A percentile compares a stretch with the other conserved stretches of the same genome.
Evolutionary conservation across 2,888 invertebrate species (phyloP).

Genomic region (Neoascia interrupta): DNA sequence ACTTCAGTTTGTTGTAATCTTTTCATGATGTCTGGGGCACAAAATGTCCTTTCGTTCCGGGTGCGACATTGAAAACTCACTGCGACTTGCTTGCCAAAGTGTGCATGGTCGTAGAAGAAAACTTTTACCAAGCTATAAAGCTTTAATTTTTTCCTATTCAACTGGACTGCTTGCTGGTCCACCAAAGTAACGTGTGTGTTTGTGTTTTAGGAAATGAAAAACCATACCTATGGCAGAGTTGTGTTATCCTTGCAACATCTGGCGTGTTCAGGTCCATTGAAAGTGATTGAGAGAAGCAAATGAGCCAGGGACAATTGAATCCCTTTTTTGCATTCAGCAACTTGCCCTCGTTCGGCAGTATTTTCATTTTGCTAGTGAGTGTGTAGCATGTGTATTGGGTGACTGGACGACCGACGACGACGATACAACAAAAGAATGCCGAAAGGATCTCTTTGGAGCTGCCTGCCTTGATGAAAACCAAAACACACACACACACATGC

Average conservation of each 20-base stretch:
- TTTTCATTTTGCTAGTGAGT: conserved; percentile 16
- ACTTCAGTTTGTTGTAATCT: conserved; percentile 51
- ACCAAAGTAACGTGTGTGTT: conserved; percentile 6
- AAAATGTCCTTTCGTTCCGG: conserved; percentile 40
- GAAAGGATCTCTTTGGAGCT: conserved; percentile 24
- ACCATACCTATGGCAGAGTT: conserved; percentile 11
- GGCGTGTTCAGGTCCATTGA: conserved; percentile 69
- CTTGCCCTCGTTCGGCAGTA: conserved; percentile 8
- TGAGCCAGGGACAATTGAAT: conserved; percentile 70
- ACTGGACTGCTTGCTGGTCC: neutral
- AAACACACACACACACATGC: no score
- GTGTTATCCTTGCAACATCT: conserved; percentile 70
- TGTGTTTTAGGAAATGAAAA: neutral
- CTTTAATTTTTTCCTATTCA: neutral
- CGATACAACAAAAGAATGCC: conserved; percentile 16
- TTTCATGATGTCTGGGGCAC: conserved; percentile 37
- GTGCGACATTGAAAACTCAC: conserved; percentile 52
- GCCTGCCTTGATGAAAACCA: no score
- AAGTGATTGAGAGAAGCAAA: conserved; percentile 70
- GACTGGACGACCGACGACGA: conserved; percentile 18
- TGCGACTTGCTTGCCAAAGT: neutral
- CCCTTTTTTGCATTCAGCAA: conserved; percentile 45
- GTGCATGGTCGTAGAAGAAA: neutral
- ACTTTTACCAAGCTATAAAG: conserved; percentile 20
- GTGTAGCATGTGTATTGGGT: conserved; percentile 4